A percentile compares a stretch with the other conserved stretches of the same genome.
These are phyloP conservation scores for Bungarus multicinctus DNA, from an alignment of 2,113 vertebrate species.

Conservation along the genomic window DNA sequence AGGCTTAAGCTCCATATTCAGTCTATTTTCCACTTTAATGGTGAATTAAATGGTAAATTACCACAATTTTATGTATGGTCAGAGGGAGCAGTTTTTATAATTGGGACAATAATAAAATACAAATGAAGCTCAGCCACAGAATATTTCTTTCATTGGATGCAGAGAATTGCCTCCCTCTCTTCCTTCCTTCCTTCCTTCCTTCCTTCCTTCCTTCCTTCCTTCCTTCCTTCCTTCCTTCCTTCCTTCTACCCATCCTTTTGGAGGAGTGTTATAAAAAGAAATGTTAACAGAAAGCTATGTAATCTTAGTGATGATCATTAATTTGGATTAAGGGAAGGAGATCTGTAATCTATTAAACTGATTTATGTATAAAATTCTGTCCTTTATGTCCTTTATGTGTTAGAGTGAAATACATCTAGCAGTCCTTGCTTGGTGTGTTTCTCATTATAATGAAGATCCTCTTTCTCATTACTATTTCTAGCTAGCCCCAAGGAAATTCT, in stretches of 20 bases:
- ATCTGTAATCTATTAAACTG: neutral
- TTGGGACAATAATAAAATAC: neutral
- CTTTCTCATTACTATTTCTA: neutral
- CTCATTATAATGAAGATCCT: neutral
- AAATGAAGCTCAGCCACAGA: neutral
- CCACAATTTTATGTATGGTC: neutral
- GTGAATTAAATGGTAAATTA: neutral
- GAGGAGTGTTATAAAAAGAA: neutral
- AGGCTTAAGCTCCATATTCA: neutral
- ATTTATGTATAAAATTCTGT: neutral
- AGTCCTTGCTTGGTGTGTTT: neutral
- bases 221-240: neutral
- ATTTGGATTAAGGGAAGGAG: neutral
- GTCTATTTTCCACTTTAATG: neutral
- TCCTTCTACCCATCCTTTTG: neutral
- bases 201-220: neutral
- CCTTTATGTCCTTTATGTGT: neutral
- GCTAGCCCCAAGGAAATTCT: neutral
- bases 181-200: neutral
- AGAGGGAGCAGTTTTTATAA: neutral
- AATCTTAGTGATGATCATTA: neutral
- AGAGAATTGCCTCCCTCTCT: neutral
- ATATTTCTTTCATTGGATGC: neutral
- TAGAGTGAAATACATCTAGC: neutral
- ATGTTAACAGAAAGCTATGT: neutral